These are phyloP conservation scores for Triplophysa bombifrons DNA, from an alignment of 2,797 vertebrate species.

Conservation along the genomic window DNA sequence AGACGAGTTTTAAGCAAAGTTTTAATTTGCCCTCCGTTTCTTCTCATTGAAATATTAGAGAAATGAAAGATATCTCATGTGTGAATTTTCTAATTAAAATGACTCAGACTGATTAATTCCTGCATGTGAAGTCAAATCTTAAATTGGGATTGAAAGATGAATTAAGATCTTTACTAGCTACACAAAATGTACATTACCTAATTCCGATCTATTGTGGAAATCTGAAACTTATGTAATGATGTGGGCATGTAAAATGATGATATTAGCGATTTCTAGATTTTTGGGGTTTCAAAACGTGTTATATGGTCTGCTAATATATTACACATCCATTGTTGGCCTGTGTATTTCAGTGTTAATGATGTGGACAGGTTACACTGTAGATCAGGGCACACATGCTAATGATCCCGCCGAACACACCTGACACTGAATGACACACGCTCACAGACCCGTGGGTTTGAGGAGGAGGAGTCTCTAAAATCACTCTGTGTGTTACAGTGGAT, in stretches of 20 bases:
- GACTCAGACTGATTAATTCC: too few relatives aligned
- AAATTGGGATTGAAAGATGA: too few relatives aligned
- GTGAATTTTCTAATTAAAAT: too few relatives aligned
- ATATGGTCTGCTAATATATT: neutral
- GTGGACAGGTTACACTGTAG: constrained; percentile 25
- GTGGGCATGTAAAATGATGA: neutral
- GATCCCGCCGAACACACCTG: constrained; percentile 16
- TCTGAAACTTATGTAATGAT: neutral
- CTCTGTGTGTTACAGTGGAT: neutral
- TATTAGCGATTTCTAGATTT: neutral
- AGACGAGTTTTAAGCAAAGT: too few relatives aligned
- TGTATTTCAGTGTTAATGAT: constrained; percentile 20
- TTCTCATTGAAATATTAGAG: too few relatives aligned
- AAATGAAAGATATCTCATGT: too few relatives aligned
- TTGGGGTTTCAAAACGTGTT: neutral
- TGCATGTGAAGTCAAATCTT: too few relatives aligned
- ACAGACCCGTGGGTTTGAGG: neutral
- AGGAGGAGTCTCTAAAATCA: constrained; percentile 24
- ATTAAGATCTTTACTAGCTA: too few relatives aligned
- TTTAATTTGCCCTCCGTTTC: too few relatives aligned
- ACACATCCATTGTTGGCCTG: neutral
- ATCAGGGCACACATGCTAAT: constrained; percentile 28
- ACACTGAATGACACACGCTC: constrained; percentile 3
- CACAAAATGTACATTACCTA: too few relatives aligned
- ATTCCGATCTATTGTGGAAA: neutral